These are phyloP conservation scores for Takifugu bimaculatus DNA, from an alignment of 2,113 vertebrate genomes.

Conservation along the genomic window DNA sequence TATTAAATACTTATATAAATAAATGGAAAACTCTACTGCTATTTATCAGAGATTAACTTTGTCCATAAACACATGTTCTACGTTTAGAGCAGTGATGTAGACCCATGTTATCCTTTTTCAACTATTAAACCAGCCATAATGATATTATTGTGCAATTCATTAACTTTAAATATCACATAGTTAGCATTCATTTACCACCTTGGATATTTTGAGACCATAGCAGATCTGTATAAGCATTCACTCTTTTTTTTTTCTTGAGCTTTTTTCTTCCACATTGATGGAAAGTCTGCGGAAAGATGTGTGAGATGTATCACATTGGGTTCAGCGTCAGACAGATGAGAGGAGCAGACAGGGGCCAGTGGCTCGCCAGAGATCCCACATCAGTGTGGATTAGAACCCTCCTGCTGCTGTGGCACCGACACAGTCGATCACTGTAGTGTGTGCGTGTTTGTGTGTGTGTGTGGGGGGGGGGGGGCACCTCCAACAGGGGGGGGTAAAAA, in stretches of 20 bases:
- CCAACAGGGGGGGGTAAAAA: no score
- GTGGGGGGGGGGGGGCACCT: no score
- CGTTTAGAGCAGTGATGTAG: no score
- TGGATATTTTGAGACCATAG: no score
- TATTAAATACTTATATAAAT: background rate
- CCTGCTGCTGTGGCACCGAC: conserved; percentile 18
- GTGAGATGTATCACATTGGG: conserved; percentile 16
- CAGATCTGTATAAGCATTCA: no score
- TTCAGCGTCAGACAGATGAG: conserved; percentile 7
- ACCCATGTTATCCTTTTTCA: no score
- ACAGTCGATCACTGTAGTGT: conserved; percentile 27
- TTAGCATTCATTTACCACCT: no score
- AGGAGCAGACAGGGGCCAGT: background rate
- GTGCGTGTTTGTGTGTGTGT: background rate
- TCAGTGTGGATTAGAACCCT: conserved; percentile 32
- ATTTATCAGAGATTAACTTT: conserved; percentile 2
- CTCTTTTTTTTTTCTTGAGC: no score
- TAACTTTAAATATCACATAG: no score
- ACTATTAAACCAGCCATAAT: no score
- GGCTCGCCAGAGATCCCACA: conserved; percentile 13
- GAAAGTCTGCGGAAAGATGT: background rate
- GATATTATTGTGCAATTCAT: background rate
- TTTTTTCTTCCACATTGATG: background rate
- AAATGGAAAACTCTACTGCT: background rate
- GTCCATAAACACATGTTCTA: background rate